Evolutionary conservation across 2,888 invertebrate species (phyloP).

Genomic region (Apomyelois bistriatella): DNA sequence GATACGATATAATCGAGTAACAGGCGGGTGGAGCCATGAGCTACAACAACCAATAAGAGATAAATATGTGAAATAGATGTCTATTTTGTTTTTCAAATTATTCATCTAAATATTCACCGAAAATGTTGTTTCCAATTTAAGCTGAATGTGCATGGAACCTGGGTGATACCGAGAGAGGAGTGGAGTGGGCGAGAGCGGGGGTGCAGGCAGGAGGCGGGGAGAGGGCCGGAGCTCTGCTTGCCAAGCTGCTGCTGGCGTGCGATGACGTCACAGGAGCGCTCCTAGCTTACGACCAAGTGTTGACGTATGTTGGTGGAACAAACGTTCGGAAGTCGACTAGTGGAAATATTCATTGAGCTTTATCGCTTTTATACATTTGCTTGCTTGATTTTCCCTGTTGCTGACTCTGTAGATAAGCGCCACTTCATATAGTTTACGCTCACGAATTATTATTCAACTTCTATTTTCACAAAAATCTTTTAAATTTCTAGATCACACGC

Average conservation of each 20-base stretch:
- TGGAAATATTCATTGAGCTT: too few species aligned
- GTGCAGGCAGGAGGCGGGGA: slow-evolving; percentile 87
- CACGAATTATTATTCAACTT: too few species aligned
- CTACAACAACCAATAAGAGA: too few species aligned
- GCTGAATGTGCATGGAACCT: slow-evolving; percentile 87
- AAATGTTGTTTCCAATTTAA: slow-evolving; percentile 37
- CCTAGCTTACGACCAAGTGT: slow-evolving; percentile 84
- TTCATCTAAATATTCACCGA: too few species aligned
- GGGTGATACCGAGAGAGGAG: slow-evolving; percentile 84
- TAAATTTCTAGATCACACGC: slow-evolving; percentile 41
- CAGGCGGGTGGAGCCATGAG: too few species aligned
- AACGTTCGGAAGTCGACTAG: neutral
- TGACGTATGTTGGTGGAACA: slow-evolving; percentile 80
- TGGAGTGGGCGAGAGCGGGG: slow-evolving; percentile 86
- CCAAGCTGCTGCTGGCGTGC: slow-evolving; percentile 83
- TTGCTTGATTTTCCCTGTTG: too few species aligned
- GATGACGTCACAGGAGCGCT: slow-evolving; percentile 85
- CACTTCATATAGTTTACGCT: too few species aligned
- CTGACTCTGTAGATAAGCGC: too few species aligned
- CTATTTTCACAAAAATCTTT: neutral
- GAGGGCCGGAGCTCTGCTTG: slow-evolving; percentile 85
- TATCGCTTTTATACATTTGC: too few species aligned
- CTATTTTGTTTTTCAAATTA: too few species aligned
- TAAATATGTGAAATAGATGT: too few species aligned
- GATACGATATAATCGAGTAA: too few species aligned